A percentile compares a stretch with the other conserved stretches of the same genome.
Conservation (phyloP, 2,888 invertebrate species). For the Drosophila barbarae region DNA sequence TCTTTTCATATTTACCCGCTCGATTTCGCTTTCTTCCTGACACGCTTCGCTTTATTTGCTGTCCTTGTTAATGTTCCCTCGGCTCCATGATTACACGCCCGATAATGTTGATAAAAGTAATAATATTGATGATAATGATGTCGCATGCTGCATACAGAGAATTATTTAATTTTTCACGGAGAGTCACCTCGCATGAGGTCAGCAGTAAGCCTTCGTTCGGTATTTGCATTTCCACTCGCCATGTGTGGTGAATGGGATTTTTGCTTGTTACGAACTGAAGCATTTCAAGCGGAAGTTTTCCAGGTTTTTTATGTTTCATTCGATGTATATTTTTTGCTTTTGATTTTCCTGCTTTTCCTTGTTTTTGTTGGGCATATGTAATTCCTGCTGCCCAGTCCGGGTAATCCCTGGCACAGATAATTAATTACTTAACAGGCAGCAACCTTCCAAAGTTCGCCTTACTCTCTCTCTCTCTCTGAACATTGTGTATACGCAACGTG, state of each 20-base stretch:
- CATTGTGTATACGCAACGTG: slow-evolving; percentile 40
- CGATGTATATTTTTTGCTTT: not conserved
- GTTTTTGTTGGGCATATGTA: slow-evolving; percentile 26
- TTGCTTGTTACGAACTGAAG: slow-evolving; percentile 15
- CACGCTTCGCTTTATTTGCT: slow-evolving; percentile 6
- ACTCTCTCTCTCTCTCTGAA: slow-evolving; percentile 11
- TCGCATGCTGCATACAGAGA: slow-evolving; percentile 9
- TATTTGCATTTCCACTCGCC: slow-evolving; percentile 25
- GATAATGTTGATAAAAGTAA: slow-evolving; percentile 35
- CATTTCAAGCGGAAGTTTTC: slow-evolving; percentile 27
- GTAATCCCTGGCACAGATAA: slow-evolving; percentile 48
- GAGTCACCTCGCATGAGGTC: slow-evolving; percentile 25
- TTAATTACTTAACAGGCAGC: slow-evolving; percentile 47
- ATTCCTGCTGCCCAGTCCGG: slow-evolving; percentile 32
- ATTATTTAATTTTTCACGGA: slow-evolving; percentile 31
- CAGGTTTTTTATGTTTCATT: not conserved
- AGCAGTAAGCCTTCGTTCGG: slow-evolving; percentile 39
- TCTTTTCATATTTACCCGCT: slow-evolving; percentile 24
- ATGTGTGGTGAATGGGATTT: slow-evolving; percentile 7
- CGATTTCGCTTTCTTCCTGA: not conserved
- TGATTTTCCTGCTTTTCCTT: slow-evolving; percentile 11
- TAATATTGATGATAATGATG: slow-evolving; percentile 35
- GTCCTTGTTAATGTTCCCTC: slow-evolving; percentile 14
- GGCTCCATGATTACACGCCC: slow-evolving; percentile 21
- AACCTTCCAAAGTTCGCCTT: slow-evolving; percentile 16